Conservation (phyloP, 2,797 vertebrate genomes). For the Dryobates pubescens region DNA sequence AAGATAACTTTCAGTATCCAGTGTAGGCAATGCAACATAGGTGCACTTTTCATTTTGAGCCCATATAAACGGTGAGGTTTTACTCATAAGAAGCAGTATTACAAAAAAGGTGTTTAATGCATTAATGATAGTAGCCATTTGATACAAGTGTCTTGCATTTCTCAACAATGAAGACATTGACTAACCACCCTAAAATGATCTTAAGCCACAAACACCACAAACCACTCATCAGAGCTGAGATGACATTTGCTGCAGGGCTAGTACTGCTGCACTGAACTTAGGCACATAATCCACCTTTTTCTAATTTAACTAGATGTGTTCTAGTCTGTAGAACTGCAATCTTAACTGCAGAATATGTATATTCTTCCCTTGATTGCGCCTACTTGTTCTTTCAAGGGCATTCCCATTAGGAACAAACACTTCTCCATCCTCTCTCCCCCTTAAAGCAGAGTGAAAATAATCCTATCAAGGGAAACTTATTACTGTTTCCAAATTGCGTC, state of each 20-base stretch:
- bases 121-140: background rate
- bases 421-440: slow-evolving; percentile 58
- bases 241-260: slow-evolving; percentile 5
- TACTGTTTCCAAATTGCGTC: slow-evolving; percentile 74
- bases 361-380: slow-evolving; percentile 67
- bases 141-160: background rate
- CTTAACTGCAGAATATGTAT: slow-evolving; percentile 59
- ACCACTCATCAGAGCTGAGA: background rate
- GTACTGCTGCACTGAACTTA: slow-evolving; percentile 5
- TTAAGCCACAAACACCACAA: background rate
- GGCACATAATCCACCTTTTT: slow-evolving; percentile 21
- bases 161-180: background rate
- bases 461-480: slow-evolving; percentile 75
- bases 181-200: slow-evolving; percentile 20
- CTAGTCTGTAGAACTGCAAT: slow-evolving; percentile 42
- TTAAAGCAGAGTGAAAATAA: slow-evolving; percentile 76
- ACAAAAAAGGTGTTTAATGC: background rate
- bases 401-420: slow-evolving; percentile 67
- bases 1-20: background rate
- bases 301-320: slow-evolving; percentile 55
- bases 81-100: background rate
- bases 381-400: slow-evolving; percentile 73
- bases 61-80: background rate
- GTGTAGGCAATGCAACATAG: background rate
- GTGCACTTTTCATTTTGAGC: background rate